Percentiles rank a stretch among this genome's conserved stretches.
Evolutionary conservation across 2,113 vertebrate genomes (phyloP).

Genomic region (Rhizomys pruinosus): DNA sequence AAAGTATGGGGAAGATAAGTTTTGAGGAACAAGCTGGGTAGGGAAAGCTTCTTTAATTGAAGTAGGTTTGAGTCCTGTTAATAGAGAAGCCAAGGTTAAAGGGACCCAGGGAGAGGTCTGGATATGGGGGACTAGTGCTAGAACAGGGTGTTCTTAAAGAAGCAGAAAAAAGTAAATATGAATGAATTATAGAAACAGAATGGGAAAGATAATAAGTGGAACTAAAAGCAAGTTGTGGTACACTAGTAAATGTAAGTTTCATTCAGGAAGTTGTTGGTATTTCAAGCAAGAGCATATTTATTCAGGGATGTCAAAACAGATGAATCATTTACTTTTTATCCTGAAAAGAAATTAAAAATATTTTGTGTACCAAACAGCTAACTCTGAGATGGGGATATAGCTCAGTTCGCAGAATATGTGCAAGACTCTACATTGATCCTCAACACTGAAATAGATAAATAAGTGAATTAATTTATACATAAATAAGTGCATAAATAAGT

Average conservation of each 20-base stretch:
- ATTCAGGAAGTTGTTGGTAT: background rate
- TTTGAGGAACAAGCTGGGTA: accelerated
- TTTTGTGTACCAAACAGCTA: background rate
- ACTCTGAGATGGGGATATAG: background rate
- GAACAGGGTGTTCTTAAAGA: too few species aligned
- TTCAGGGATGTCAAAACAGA: background rate
- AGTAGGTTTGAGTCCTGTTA: background rate
- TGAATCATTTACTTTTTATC: background rate
- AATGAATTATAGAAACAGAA: background rate
- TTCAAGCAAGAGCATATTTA: background rate
- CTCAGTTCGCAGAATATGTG: background rate
- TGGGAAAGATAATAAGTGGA: background rate
- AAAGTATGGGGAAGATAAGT: background rate
- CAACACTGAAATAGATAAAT: too few species aligned
- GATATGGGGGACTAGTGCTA: background rate
- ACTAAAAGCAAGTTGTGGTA: background rate
- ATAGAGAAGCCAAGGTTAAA: background rate
- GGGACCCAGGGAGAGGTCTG: background rate
- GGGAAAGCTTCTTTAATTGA: background rate
- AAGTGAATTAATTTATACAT: background rate
- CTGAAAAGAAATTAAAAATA: background rate
- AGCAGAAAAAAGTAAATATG: background rate
- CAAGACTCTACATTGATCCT: background rate
- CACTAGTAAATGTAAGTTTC: background rate
- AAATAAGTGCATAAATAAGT: background rate